Evolutionary conservation across 2,113 vertebrate genomes (phyloP).

Genomic region (Eptesicus fuscus): DNA sequence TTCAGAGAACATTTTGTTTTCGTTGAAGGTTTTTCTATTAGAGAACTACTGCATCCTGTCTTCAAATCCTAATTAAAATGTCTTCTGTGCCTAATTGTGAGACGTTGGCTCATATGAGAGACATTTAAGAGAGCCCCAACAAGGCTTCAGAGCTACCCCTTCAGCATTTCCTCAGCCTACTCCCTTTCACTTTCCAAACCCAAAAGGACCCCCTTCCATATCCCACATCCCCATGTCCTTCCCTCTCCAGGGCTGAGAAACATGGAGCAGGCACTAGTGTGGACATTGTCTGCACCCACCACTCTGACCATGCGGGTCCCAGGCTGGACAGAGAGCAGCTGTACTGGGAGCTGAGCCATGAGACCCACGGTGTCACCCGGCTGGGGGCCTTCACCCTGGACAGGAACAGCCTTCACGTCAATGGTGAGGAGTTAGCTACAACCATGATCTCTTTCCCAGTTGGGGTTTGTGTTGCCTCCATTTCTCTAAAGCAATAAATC

Average conservation of each 20-base stretch:
- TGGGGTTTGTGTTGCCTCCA: not conserved
- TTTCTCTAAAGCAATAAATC: not conserved
- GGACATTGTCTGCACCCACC: slow-evolving; percentile 64
- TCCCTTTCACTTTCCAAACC: not conserved
- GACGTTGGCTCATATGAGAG: not conserved
- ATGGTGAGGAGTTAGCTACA: not conserved
- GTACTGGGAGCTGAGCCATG: slow-evolving; percentile 40
- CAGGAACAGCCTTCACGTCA: slow-evolving; percentile 21
- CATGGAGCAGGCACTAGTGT: slow-evolving; percentile 21
- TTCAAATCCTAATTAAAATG: not conserved
- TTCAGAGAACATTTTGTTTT: not conserved
- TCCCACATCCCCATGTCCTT: not conserved
- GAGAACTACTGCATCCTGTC: not conserved
- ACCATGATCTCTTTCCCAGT: not conserved
- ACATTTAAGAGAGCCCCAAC: not conserved
- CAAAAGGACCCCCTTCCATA: no score
- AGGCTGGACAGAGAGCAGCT: slow-evolving; percentile 41
- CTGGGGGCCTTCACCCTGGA: slow-evolving; percentile 48
- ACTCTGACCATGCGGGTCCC: not conserved
- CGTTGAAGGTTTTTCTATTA: not conserved
- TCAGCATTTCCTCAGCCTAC: not conserved
- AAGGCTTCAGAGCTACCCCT: not conserved
- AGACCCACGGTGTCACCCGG: not conserved
- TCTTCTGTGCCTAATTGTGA: not conserved
- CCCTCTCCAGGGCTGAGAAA: not conserved